Percentiles rank a stretch among this genome's conserved stretches.
Evolutionary conservation across 2,888 invertebrate genomes (phyloP).

Genomic region (Nomada flava): DNA sequence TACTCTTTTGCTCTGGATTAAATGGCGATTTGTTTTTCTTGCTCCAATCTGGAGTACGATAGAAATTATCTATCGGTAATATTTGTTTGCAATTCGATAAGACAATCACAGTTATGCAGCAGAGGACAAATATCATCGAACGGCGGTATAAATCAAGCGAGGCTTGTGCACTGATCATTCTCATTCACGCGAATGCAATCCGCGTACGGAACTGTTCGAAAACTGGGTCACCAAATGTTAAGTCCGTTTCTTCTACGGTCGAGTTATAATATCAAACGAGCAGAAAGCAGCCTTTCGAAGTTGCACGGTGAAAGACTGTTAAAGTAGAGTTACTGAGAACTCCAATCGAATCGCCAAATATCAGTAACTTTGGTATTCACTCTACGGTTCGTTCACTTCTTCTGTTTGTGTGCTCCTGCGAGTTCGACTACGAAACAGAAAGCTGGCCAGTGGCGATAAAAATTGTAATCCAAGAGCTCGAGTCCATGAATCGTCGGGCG

Average conservation of each 20-base stretch:
- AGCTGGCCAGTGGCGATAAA: not conserved
- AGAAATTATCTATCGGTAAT: not conserved
- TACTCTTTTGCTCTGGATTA: too few species aligned
- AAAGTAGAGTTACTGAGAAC: not conserved
- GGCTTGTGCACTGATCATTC: conserved; percentile 5
- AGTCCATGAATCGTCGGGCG: not conserved
- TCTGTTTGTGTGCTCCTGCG: too few species aligned
- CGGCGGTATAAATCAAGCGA: not conserved
- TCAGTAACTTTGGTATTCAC: not conserved
- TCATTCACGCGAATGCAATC: not conserved
- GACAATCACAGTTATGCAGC: not conserved
- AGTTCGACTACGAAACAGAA: not conserved
- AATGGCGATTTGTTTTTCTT: too few species aligned
- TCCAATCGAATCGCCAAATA: not conserved
- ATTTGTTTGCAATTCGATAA: not conserved
- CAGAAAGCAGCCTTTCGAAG: not conserved
- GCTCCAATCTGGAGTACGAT: too few species aligned
- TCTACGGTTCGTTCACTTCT: not conserved
- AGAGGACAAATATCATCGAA: not conserved
- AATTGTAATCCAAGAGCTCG: conserved; percentile 25
- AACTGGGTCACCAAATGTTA: conserved; percentile 1
- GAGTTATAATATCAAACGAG: not conserved
- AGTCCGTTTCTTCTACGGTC: not conserved
- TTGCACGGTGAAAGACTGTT: not conserved
- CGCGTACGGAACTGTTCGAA: not conserved